Evolutionary conservation across 2,113 vertebrate species (phyloP).

Genomic region (Corythoichthys intestinalis): DNA sequence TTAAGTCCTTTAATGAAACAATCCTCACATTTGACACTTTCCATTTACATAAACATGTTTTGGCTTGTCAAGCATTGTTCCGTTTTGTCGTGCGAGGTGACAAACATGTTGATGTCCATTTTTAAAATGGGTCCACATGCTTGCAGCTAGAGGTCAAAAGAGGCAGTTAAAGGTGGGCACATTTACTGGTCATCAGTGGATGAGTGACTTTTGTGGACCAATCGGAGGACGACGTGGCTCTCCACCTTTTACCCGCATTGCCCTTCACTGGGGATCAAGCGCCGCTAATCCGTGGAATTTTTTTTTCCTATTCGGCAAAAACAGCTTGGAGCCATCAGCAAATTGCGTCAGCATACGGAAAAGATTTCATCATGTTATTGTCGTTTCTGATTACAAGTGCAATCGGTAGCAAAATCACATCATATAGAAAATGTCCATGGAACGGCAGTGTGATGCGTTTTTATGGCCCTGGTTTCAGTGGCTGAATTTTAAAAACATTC

Average conservation of each 20-base stretch:
- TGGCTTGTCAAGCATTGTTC: constrained; percentile 15
- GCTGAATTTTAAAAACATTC: too few species aligned
- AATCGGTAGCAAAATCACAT: too few species aligned
- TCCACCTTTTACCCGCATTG: constrained; percentile 38
- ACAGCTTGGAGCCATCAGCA: constrained; percentile 99
- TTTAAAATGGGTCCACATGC: not conserved
- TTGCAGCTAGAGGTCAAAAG: not conserved
- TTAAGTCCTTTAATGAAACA: constrained; percentile 41
- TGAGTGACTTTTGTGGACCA: constrained; percentile 4
- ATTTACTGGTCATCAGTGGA: not conserved
- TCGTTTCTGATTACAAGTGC: not conserved
- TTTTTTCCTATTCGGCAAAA: constrained; percentile 81
- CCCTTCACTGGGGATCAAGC: constrained; percentile 77
- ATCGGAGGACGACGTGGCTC: constrained; percentile 3
- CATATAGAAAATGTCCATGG: too few species aligned
- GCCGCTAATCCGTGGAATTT: constrained; percentile 92
- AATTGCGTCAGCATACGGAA: constrained; percentile 98
- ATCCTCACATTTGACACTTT: constrained; percentile 17
- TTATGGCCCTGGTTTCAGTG: too few species aligned
- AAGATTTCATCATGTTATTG: constrained; percentile 76
- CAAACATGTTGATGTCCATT: constrained; percentile 60
- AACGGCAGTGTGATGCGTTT: too few species aligned
- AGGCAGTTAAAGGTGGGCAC: not conserved
- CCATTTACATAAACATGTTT: constrained; percentile 24
- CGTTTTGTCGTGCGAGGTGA: constrained; percentile 28